Evolutionary conservation across 2,113 vertebrate species (phyloP).

Genomic region (Strigops habroptila): DNA sequence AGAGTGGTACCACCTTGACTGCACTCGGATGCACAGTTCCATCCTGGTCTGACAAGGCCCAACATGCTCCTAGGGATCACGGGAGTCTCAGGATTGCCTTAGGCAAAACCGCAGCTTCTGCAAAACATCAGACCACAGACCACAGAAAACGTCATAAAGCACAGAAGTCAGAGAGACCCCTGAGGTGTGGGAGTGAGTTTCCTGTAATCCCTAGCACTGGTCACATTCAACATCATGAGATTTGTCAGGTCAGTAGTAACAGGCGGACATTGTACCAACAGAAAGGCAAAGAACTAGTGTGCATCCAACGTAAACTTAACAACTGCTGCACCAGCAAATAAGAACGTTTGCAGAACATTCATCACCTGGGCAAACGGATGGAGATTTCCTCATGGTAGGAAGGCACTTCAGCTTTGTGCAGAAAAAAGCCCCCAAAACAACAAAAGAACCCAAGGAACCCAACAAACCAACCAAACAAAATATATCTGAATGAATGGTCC

Average conservation of each 20-base stretch:
- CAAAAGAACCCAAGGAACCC: background rate
- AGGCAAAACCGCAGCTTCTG: background rate
- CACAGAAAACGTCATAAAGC: background rate
- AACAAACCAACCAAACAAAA: background rate
- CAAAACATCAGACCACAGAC: background rate
- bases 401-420: background rate
- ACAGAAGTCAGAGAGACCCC: background rate
- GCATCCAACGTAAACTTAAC: background rate
- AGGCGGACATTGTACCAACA: background rate
- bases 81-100: background rate
- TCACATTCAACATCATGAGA: accelerated
- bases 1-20: background rate
- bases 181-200: background rate
- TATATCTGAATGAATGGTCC: background rate
- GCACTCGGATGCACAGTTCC: background rate
- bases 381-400: background rate
- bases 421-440: background rate
- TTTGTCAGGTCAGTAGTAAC: accelerated
- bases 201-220: background rate
- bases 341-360: background rate
- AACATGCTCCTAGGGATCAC: accelerated
- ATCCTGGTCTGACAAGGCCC: background rate
- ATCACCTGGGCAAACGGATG: background rate
- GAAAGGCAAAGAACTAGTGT: background rate
- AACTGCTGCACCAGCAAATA: background rate